phyloP scores from a whole-genome alignment of 2,113 vertebrate species.

The Ammodytes marinus region DNA sequence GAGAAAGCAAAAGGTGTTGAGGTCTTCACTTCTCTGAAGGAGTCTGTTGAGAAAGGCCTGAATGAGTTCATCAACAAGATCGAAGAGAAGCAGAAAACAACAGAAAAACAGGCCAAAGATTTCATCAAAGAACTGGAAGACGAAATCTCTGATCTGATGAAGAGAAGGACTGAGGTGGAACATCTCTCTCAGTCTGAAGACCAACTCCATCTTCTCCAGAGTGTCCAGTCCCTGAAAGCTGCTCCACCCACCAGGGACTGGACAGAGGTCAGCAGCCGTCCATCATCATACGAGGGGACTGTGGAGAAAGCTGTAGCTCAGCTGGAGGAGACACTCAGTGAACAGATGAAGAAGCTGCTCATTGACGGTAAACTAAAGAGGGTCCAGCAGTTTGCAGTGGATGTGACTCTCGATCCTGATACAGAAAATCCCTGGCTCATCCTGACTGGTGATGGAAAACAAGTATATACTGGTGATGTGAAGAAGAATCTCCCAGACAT shows the following conservation, averaged over 20 bases:
- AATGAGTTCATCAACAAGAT: background rate
- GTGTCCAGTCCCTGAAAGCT: background rate
- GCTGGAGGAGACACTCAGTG: background rate
- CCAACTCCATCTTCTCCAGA: background rate
- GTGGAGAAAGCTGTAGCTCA: too few relatives aligned
- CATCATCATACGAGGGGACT: background rate
- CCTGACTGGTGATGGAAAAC: too few relatives aligned
- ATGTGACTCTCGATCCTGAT: too few relatives aligned
- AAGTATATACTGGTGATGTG: too few relatives aligned
- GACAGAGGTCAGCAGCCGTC: background rate
- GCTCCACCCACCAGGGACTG: conserved; percentile 13
- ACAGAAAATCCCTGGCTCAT: too few relatives aligned
- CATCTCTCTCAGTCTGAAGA: conserved; percentile 19
- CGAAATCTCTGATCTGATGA: conserved; percentile 20
- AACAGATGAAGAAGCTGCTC: background rate
- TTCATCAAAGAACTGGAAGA: conserved; percentile 19
- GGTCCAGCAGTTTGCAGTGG: too few relatives aligned
- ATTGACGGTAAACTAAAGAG: too few relatives aligned
- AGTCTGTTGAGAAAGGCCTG: conserved; percentile 1
- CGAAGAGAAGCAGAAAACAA: background rate
- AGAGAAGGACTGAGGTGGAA: conserved; percentile 1
- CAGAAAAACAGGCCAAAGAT: background rate
- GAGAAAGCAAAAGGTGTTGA: background rate
- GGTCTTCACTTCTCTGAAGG: background rate
- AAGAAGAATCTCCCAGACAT: too few relatives aligned